Evolutionary conservation across 2,888 invertebrate species (phyloP).

Genomic region (Caenorhabditis parvicauda): DNA sequence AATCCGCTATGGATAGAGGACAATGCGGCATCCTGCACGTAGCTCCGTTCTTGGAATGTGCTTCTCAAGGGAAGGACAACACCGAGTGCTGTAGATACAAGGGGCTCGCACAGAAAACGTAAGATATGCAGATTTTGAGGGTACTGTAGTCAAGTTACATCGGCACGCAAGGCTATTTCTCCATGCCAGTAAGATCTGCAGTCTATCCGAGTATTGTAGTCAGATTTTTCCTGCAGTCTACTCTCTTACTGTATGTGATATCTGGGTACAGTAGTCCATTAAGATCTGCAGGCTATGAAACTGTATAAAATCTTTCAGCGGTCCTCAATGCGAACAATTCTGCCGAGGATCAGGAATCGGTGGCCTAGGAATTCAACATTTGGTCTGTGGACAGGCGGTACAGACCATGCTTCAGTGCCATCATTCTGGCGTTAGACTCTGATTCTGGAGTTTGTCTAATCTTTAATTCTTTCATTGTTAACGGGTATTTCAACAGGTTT

Average conservation of each 20-base stretch:
- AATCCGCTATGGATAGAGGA: constrained; percentile 54
- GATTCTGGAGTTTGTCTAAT: too few species aligned
- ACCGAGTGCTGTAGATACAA: constrained; percentile 48
- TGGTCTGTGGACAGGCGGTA: constrained; percentile 53
- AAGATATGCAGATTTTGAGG: too few species aligned
- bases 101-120: constrained; percentile 50
- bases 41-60: constrained; percentile 59
- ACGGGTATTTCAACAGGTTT: too few species aligned
- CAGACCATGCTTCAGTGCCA: constrained; percentile 55
- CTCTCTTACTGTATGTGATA: too few species aligned
- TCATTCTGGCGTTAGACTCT: constrained; percentile 47
- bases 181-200: too few species aligned
- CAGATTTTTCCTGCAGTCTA: too few species aligned
- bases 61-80: constrained; percentile 54
- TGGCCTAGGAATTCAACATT: constrained; percentile 54
- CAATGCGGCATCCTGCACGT: constrained; percentile 56
- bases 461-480: too few species aligned
- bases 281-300: neutral
- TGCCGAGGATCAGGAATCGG: constrained; percentile 49
- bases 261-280: too few species aligned
- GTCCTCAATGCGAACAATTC: constrained; percentile 58
- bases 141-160: too few species aligned
- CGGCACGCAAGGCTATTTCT: too few species aligned
- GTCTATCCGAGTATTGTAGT: too few species aligned
- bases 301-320: constrained; percentile 45